Evolutionary conservation across 2,113 vertebrate species (phyloP).

Genomic region (Lampris incognitus): DNA sequence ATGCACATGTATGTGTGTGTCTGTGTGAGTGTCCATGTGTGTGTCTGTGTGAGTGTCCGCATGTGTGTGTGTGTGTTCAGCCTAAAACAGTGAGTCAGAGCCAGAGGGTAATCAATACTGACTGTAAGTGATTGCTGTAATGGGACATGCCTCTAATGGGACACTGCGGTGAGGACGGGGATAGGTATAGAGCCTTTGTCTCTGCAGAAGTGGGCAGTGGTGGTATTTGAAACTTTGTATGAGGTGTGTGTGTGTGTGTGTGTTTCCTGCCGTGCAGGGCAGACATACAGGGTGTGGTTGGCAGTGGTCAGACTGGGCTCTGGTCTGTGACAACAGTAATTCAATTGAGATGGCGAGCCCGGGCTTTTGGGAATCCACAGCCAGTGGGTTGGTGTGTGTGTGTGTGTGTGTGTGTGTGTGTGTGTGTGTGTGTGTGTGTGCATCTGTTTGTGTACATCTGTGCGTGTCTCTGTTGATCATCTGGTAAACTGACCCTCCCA

Average conservation of each 20-base stretch:
- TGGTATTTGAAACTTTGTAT: constrained; percentile 56
- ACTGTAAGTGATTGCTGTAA: constrained; percentile 72
- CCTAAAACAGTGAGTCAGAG: constrained; percentile 37
- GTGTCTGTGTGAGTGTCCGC: constrained; percentile 19
- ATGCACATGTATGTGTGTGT: constrained; percentile 20
- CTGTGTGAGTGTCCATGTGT: constrained; percentile 11
- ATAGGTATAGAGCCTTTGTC: constrained; percentile 26
- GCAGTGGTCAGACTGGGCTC: constrained; percentile 52
- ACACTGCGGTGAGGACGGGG: constrained; percentile 38
- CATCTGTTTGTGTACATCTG: constrained; percentile 1
- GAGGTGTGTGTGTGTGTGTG: constrained; percentile 26
- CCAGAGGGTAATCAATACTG: constrained; percentile 67
- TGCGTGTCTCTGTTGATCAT: constrained; percentile 44
- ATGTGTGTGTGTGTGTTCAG: constrained; percentile 12
- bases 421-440: constrained; percentile 27
- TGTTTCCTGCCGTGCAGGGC: constrained; percentile 48
- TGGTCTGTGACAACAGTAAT: constrained; percentile 74
- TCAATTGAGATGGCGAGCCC: constrained; percentile 68
- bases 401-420: not conserved
- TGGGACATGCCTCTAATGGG: constrained; percentile 53
- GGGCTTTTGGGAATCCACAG: constrained; percentile 59
- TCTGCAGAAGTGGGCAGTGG: constrained; percentile 29
- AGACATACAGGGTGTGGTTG: constrained; percentile 59
- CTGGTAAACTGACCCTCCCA: constrained; percentile 63
- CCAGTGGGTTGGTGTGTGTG: constrained; percentile 27